Evolutionary conservation across 2,113 vertebrate species (phyloP).

Genomic region (Oxyura jamaicensis): DNA sequence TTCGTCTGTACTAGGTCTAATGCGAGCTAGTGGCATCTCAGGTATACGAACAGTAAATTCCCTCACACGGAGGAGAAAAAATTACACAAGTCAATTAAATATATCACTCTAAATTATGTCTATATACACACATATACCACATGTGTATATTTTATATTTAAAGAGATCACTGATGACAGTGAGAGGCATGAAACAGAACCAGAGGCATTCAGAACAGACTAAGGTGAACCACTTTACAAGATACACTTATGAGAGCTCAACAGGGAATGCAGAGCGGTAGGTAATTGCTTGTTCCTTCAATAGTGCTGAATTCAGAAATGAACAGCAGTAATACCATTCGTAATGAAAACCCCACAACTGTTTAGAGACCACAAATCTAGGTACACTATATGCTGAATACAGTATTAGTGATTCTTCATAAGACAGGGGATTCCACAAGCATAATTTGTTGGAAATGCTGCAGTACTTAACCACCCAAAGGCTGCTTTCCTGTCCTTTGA

Average conservation of each 20-base stretch:
- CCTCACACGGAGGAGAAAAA: not conserved
- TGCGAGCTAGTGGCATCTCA: not conserved
- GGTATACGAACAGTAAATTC: not conserved
- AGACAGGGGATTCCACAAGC: not conserved
- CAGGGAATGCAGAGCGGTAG: not conserved
- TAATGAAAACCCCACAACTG: not conserved
- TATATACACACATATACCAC: not conserved
- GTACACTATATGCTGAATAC: not conserved
- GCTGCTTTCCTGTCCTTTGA: not conserved
- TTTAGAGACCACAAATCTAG: not conserved
- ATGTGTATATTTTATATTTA: too few species aligned
- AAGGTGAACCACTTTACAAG: slow-evolving; percentile 8
- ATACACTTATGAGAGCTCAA: not conserved
- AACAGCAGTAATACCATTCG: not conserved
- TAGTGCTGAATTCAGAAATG: not conserved
- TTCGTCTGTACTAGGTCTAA: not conserved
- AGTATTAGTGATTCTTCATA: not conserved
- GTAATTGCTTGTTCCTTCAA: not conserved
- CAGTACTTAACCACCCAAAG: not conserved
- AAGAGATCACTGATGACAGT: not conserved
- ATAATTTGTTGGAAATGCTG: not conserved
- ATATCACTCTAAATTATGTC: not conserved
- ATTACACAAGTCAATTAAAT: not conserved
- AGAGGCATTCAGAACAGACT: not conserved
- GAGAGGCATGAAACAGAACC: not conserved